Percentiles rank a stretch among this genome's conserved stretches.
phyloP scores from a whole-genome alignment of 1,140 invertebrate species.

The Halesus radiatus region DNA sequence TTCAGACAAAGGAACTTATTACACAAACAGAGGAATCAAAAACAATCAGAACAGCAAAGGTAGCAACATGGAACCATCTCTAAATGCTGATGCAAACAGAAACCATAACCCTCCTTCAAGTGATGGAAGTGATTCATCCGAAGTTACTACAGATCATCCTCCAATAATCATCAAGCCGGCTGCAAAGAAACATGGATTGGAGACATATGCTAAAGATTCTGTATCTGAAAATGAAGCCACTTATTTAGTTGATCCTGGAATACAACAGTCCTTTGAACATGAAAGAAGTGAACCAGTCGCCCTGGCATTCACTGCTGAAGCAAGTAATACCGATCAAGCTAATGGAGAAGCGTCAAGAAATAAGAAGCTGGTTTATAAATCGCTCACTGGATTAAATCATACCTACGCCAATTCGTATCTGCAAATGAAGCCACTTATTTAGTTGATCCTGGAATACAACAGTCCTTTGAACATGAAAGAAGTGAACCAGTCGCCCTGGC shows the following conservation, averaged over 20 bases:
- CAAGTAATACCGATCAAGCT: constrained; percentile 56
- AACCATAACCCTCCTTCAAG: constrained; percentile 2
- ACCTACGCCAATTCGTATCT: constrained; percentile 60
- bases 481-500: constrained; percentile 66
- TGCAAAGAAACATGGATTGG: constrained; percentile 66
- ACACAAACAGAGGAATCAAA: constrained; percentile 49
- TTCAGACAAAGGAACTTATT: constrained; percentile 44
- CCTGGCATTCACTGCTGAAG: constrained; percentile 64
- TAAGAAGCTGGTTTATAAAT: constrained; percentile 75
- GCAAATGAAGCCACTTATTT: constrained; percentile 71
- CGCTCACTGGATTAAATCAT: no score
- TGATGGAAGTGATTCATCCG: constrained; percentile 41
- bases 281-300: constrained; percentile 64
- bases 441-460: constrained; percentile 51
- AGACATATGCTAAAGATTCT: constrained; percentile 58
- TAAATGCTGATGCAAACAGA: not conserved
- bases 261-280: constrained; percentile 52
- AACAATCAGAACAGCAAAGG: constrained; percentile 14
- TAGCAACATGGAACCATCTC: constrained; percentile 41
- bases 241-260: constrained; percentile 60
- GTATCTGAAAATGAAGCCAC: constrained; percentile 70
- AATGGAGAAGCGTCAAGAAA: constrained; percentile 58
- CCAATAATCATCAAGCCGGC: constrained; percentile 67
- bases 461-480: constrained; percentile 55
- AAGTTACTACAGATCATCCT: constrained; percentile 62